Base-by-base conservation (phyloP, 2,888 invertebrate species). In the Cryptus viduatorius region DNA sequence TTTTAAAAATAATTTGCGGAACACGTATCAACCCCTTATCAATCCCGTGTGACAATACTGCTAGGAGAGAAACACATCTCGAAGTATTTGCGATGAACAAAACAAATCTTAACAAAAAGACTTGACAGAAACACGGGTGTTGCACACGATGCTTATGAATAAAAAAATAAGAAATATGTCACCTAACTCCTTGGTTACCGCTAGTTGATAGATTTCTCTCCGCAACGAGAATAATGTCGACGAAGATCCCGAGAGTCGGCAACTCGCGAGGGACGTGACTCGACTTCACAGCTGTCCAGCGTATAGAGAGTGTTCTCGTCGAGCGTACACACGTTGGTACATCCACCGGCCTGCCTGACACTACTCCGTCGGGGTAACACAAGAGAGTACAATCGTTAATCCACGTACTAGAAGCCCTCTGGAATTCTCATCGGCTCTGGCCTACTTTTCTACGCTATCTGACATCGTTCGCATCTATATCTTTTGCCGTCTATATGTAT, bases 331-430 rank as follows among this genome's bases (percentile, higher is more conserved):
- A 50, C 44, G 65, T 67, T 53, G 12, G 37, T 19, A 48, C 59
- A 75, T 29, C 59, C 68, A 31, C n/a, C 12, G 29, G 48, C 44
- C 19, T 69, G 46, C 44, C 69, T 53, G 78, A 10, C 53, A 48
- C 77, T 59, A 71, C 75, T 76, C 78, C 61, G 59, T 37, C 69
- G 48, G 64, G 64, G 50, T 69, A 67, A 71, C 50, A 71, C 65
- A 31, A 79, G n/a, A 48, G 59, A 81, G 71, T 76, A 80, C 79
- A 80, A 84, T 86, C 83, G 83, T 86, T 85, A 81, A 85, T 84
- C 80, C 84, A 80, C 78, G 79, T 76, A 71, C 80, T 75, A 65
- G 78, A 69, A 71, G 64, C 69, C 73, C 48, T 46, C 67, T 64
- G 75, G 82, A 84, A 84, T 83, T 79, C 69, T 82, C 77, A 82